Conservation (phyloP, 2,888 invertebrate genomes). For the Pristionchus fissidentatus region DNA sequence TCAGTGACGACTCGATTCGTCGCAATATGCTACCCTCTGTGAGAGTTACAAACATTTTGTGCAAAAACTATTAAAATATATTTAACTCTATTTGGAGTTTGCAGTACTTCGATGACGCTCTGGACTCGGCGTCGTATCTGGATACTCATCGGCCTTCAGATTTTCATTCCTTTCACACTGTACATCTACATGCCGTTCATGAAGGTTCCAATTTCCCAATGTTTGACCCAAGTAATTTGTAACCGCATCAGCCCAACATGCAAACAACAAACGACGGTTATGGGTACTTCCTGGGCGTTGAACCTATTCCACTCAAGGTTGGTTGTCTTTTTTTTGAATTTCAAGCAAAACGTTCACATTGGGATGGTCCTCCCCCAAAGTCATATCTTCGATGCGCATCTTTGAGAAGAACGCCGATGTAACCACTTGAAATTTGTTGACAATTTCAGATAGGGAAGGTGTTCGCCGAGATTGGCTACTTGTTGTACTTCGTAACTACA, state of each 20-base stretch:
- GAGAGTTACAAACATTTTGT: too few relatives aligned
- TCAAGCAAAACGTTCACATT: too few relatives aligned
- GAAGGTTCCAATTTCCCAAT: too few relatives aligned
- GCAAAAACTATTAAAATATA: too few relatives aligned
- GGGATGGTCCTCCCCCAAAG: too few relatives aligned
- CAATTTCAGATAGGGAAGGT: background rate
- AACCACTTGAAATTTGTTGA: too few relatives aligned
- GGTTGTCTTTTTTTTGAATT: too few relatives aligned
- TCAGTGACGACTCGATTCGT: background rate
- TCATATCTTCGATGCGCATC: too few relatives aligned
- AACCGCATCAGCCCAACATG: too few relatives aligned
- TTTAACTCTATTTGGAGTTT: too few relatives aligned
- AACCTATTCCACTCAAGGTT: background rate
- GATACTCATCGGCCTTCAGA: background rate
- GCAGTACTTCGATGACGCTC: background rate
- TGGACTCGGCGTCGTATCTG: background rate
- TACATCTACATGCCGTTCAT: conserved; percentile 19
- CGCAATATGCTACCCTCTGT: background rate
- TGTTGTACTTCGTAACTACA: background rate
- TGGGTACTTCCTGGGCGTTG: background rate
- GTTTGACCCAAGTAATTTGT: too few relatives aligned
- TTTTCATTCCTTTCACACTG: background rate
- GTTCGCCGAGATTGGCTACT: background rate
- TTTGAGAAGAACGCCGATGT: too few relatives aligned
- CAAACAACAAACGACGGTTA: background rate